phyloP scores from a whole-genome alignment of 2,888 invertebrate species.

The Bimastos eiseni region DNA sequence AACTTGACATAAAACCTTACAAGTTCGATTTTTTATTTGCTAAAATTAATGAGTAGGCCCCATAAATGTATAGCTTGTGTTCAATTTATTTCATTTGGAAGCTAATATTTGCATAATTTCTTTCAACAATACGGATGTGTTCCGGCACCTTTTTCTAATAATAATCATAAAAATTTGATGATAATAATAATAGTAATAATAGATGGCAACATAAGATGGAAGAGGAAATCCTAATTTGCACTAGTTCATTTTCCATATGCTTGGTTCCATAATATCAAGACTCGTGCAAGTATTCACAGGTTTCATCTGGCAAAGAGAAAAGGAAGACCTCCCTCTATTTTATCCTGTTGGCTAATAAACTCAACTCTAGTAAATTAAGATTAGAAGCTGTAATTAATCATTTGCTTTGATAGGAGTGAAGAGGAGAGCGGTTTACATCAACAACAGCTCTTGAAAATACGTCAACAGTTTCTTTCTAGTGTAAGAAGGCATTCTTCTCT shows the following conservation, averaged over 20 bases:
- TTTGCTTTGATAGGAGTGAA: background rate
- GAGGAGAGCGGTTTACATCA: background rate
- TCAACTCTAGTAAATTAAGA: background rate
- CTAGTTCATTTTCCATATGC: background rate
- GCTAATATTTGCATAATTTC: no score
- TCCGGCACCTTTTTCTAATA: no score
- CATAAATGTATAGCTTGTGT: no score
- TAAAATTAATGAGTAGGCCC: no score
- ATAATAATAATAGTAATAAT: background rate
- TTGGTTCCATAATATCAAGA: background rate
- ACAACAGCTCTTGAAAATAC: background rate
- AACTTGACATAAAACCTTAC: no score
- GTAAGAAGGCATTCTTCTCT: background rate
- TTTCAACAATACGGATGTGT: no score
- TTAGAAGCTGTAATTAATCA: background rate
- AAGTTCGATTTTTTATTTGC: no score
- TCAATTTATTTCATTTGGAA: no score
- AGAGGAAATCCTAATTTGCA: background rate
- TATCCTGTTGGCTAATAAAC: background rate
- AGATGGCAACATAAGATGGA: background rate
- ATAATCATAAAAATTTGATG: background rate
- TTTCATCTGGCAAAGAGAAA: background rate
- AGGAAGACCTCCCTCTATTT: no score
- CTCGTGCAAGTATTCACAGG: background rate
- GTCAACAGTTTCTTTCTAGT: conserved; percentile 13